Conservation (phyloP, 2,797 vertebrate species). For the Vultur gryphus region DNA sequence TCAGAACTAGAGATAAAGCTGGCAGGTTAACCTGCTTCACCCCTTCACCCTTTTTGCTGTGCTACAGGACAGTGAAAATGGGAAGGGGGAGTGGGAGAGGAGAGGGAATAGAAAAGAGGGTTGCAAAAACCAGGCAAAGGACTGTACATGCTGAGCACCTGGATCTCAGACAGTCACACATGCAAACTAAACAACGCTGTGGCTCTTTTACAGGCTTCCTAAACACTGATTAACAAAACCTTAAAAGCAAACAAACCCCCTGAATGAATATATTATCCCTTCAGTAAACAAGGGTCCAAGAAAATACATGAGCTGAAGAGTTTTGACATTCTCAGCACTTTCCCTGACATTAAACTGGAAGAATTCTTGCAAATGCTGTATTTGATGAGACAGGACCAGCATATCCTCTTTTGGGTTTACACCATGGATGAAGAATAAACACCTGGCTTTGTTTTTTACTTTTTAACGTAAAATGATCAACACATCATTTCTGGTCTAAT, state of each 20-base stretch:
- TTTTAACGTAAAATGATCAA: neutral
- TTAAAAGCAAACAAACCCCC: neutral
- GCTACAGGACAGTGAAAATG: neutral
- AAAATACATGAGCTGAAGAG: neutral
- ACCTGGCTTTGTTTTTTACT: neutral
- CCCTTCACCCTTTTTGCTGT: neutral
- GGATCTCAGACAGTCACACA: neutral
- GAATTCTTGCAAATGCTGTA: neutral
- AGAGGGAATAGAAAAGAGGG: neutral
- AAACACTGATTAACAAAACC: neutral
- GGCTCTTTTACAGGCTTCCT: neutral
- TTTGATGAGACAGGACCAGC: neutral
- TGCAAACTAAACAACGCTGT: neutral
- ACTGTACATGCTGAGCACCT: fast-evolving
- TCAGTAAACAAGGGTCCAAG: neutral
- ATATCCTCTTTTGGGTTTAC: neutral
- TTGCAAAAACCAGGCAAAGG: neutral
- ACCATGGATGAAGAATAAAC: neutral
- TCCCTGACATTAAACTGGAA: neutral
- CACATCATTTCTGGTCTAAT: neutral
- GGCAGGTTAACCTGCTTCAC: neutral
- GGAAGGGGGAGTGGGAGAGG: neutral
- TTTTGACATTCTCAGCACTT: neutral
- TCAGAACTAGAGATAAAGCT: neutral
- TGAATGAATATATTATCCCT: neutral